A percentile compares a stretch with the other conserved stretches of the same genome.
Evolutionary conservation across 2,888 invertebrate species (phyloP).

Genomic region (Ectemnius cavifrons): DNA sequence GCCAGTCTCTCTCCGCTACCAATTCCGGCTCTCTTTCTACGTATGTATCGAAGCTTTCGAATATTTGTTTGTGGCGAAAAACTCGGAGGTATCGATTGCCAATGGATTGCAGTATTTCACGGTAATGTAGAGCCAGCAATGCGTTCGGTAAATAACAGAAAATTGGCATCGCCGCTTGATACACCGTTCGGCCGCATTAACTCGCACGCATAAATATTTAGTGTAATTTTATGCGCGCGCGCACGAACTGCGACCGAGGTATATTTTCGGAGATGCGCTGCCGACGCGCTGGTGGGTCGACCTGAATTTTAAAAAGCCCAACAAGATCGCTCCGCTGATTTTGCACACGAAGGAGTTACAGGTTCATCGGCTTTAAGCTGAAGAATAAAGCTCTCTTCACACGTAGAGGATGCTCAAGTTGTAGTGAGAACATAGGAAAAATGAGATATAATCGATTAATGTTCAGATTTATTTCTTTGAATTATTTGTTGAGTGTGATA

Average conservation of each 20-base stretch:
- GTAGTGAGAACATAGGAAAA: too few relatives aligned
- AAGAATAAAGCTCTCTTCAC: too few relatives aligned
- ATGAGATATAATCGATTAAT: too few relatives aligned
- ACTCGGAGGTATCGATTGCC: conserved; percentile 5
- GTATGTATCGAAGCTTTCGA: background rate
- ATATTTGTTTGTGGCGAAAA: conserved; percentile 12
- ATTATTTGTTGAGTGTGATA: too few relatives aligned
- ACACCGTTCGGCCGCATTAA: background rate
- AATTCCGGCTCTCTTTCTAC: too few relatives aligned
- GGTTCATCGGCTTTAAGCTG: conserved; percentile 10
- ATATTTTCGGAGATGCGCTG: conserved; percentile 11
- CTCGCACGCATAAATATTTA: conserved; percentile 9
- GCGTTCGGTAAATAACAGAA: conserved; percentile 22
- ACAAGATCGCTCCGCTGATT: background rate
- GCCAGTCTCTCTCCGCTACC: background rate
- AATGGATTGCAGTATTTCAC: conserved; percentile 10
- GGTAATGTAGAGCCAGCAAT: conserved; percentile 10
- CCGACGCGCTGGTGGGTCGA: conserved; percentile 7
- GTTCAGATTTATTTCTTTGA: too few relatives aligned
- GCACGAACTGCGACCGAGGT: background rate
- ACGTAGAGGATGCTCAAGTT: too few relatives aligned
- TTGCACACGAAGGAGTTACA: background rate
- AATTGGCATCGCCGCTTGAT: conserved; percentile 29
- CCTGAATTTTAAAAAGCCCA: conserved; percentile 18
- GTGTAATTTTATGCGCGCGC: background rate